These are phyloP conservation scores for Oreochromis tanganicae DNA, from an alignment of 2,113 vertebrate species.

Conservation along the genomic window DNA sequence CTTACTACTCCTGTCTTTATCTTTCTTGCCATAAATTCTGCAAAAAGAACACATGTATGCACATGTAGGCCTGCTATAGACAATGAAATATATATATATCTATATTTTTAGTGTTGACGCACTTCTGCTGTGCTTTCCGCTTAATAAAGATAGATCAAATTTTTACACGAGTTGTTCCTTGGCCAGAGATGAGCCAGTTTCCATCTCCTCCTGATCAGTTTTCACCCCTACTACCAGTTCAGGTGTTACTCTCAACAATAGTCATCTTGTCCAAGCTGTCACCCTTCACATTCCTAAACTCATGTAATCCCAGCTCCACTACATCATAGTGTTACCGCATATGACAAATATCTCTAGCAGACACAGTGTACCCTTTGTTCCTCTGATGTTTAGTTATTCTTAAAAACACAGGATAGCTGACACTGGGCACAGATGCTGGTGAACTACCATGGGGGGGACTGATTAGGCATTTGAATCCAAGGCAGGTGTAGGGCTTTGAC, in stretches of 20 bases:
- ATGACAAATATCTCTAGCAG: constrained; percentile 49
- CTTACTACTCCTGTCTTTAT: neutral
- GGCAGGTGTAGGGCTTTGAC: constrained; percentile 19
- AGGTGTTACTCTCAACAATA: constrained; percentile 58
- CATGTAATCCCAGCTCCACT: constrained; percentile 56
- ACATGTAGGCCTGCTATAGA: neutral
- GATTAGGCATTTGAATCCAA: constrained; percentile 6
- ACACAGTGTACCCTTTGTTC: constrained; percentile 61
- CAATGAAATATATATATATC: neutral
- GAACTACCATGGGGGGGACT: neutral
- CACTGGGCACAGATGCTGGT: constrained; percentile 14
- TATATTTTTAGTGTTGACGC: neutral
- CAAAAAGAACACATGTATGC: neutral
- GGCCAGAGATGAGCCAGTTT: constrained; percentile 11
- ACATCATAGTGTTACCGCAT: constrained; percentile 61
- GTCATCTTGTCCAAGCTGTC: constrained; percentile 57
- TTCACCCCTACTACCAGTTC: constrained; percentile 34
- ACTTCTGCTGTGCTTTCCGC: neutral
- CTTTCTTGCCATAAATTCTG: neutral
- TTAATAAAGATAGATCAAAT: neutral
- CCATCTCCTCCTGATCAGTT: constrained; percentile 23
- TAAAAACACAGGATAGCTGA: constrained; percentile 19
- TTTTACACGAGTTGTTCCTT: neutral
- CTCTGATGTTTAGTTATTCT: constrained; percentile 32
- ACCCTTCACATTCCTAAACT: constrained; percentile 50